These are phyloP conservation scores for Calidris pugnax DNA, from an alignment of 2,113 vertebrate genomes.

Conservation along the genomic window DNA sequence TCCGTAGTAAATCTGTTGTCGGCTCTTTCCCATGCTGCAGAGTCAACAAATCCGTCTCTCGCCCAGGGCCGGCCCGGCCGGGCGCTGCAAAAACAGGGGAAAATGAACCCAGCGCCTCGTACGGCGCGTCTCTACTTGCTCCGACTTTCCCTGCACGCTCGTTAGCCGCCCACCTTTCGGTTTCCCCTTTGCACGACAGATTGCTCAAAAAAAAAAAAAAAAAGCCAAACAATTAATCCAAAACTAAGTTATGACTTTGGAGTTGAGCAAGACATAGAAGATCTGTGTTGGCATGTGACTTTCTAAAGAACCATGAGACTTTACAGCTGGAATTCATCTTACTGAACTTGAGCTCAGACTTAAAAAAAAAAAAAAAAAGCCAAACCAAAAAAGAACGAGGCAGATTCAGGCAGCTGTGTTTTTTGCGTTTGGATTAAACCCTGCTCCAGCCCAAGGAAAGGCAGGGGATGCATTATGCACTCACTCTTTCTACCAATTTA, in stretches of 20 bases:
- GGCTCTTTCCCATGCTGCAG: conserved; percentile 69
- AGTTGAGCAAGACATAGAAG: too few relatives aligned
- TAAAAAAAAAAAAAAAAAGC: background rate
- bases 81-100: conserved; percentile 30
- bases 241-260: too few relatives aligned
- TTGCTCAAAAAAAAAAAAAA: background rate
- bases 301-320: too few relatives aligned
- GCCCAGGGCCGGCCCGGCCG: conserved; percentile 3
- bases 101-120: background rate
- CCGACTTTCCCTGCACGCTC: background rate
- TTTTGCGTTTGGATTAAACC: background rate
- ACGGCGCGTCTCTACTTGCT: background rate
- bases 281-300: too few relatives aligned
- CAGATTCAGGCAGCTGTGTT: background rate
- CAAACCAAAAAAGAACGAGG: background rate
- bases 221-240: background rate
- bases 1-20: conserved; percentile 61
- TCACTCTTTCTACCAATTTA: background rate
- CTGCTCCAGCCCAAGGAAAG: background rate
- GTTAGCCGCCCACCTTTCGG: background rate
- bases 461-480: background rate
- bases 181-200: background rate
- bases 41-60: conserved; percentile 55
- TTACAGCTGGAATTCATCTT: too few relatives aligned
- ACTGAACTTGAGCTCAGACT: too few relatives aligned